phyloP scores from a whole-genome alignment of 2,888 invertebrate species.

The Xanthorhoe designata region DNA sequence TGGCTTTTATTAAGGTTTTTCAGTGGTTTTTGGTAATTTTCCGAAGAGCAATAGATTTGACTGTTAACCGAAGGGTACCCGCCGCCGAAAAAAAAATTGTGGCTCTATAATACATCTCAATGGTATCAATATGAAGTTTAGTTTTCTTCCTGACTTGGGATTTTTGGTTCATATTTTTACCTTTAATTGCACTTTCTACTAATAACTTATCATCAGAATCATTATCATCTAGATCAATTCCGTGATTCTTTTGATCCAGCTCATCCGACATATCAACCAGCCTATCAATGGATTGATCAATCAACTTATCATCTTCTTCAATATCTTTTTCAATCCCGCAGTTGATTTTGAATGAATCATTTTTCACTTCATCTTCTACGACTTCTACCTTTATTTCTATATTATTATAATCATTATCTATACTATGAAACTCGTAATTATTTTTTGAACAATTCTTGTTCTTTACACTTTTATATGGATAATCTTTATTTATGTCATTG shows the following conservation, averaged over 20 bases:
- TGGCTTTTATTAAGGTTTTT: no score
- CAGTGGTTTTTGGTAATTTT: no score
- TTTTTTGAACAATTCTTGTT: not conserved
- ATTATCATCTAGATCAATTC: not conserved
- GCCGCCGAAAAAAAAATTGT: no score
- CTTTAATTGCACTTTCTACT: not conserved
- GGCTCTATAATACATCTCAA: no score
- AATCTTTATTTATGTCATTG: not conserved
- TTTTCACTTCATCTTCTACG: constrained; percentile 1
- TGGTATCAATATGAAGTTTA: not conserved
- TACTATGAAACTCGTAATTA: not conserved
- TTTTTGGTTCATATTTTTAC: not conserved
- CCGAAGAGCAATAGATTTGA: no score
- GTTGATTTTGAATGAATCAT: not conserved
- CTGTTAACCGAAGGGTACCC: no score
- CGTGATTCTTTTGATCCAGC: not conserved
- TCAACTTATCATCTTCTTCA: not conserved
- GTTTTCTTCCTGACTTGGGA: not conserved
- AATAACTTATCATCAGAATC: constrained; percentile 6
- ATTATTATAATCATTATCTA: not conserved
- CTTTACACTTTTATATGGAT: not conserved
- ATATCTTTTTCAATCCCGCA: not conserved
- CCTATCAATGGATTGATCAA: not conserved
- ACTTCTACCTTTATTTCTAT: constrained; percentile 7
- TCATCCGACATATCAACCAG: not conserved